Evolutionary conservation across 2,113 vertebrate genomes (phyloP), one percentile per base, ranked within the genome.

Genomic region (Procapra przewalskii): DNA sequence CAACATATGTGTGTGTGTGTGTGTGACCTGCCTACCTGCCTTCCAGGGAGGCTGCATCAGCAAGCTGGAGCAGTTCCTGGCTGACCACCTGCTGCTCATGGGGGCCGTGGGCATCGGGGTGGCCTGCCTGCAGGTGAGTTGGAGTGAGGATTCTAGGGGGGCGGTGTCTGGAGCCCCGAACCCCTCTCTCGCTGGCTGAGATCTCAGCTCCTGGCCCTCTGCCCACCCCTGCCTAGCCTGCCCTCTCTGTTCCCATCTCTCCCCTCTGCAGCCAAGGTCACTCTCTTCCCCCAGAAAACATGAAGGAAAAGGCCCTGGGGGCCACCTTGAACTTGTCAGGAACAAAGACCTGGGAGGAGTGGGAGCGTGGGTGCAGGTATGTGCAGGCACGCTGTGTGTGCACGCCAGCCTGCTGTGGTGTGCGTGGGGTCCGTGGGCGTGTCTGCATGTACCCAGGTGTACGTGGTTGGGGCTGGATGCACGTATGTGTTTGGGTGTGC

Each of bases 101-200:
- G 99, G 99, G 14, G 99, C 99, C 0, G 99, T 99, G 79, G 99
- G 99, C 45, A 99, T 99, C 11, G 99, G 99, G 25, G 99, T 99
- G 96, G 99, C 99, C 86, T 99, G 99, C 97, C 98, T 99, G 57
- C 99, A 98, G 98, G 99, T 99, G 93, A 98, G 97, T 79, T 3
- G 23, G 23, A 4, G 3, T 17, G 3, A 10, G 16, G 36, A 10
- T 7, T 29, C 2, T 3, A 27, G 19, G 5, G 16, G 43, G 6
- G 7, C 1, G 4, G 45, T 7, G 2, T 55, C 33, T 9, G 2
- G 43, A 43, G 5, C 21, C 45, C 59, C 2, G 3, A 80, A 11
- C 14, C 52, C 19, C 3, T 67, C 48, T 19, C 33, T 12, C 19
- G 0, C 12, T 6, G 16, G 59, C 59, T 3, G 11, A 36, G 25